Evolutionary conservation across 2,113 vertebrate species (phyloP), one percentile per base, ranked within the genome.

Genomic region (Numida meleagris): DNA sequence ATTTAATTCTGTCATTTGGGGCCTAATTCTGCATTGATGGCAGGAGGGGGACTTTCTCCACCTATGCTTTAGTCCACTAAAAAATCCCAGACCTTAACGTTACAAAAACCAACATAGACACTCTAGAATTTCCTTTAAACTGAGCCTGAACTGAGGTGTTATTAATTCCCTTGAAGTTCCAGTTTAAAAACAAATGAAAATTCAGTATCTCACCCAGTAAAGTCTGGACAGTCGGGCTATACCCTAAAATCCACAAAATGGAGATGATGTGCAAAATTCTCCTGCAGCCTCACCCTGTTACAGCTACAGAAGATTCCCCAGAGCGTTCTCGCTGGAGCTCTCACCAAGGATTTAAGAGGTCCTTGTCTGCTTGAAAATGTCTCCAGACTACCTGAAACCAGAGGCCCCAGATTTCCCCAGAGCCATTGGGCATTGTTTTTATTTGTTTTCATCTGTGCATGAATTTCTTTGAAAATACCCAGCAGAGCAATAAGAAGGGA

Each of bases 381-480:
- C 95, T 91, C 93, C 55, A 74, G 87, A 79, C 87, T 94, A 82
- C 93, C 77, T 94, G 67, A 70, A 92, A 85, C 67, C 70, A 46
- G 50, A 82, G 58, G 81, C 70, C 45, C 12, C 65, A 45, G 42
- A 70, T 94, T 89, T 94, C 78, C 73, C 71, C 58, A 91, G 87
- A 82, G 81, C 84, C 50, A 42, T 77, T 73, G 89, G 81, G 62
- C 27, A 24, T 67, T 79, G 88, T 48, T 90, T 95, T 89, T 92
- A 84, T 95, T 94, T 95, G 90, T 93, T 96, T 96, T 94, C 77
- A 85, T 89, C 63, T 80, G 38, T 82, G 84, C 93, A 80, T 94
- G 71, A 92, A 94, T 94, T 94, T 94, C 91, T 94, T 96, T 89
- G 71, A 82, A 95, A 94, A 94, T 89, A 89, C 93, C 89, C 93